Percentiles rank a stretch among this genome's conserved stretches.
Conservation (phyloP, 2,888 invertebrate species). For the Mesoligia furuncula region DNA sequence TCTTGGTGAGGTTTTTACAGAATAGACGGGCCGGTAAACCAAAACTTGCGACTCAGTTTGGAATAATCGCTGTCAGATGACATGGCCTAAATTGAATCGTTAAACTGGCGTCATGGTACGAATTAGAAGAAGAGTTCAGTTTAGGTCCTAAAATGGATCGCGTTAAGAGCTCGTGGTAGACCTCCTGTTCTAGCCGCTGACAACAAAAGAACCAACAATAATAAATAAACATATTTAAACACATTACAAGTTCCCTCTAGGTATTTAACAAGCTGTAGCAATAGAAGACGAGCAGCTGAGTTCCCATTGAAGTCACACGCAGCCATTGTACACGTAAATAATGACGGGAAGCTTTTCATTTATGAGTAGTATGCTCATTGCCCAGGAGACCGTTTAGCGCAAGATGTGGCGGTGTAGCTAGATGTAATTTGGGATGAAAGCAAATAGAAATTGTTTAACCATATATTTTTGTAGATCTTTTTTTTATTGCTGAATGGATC, state of each 20-base stretch:
- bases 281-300: constrained; percentile 20
- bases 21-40: no score
- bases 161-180: no score
- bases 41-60: no score
- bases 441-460: neutral
- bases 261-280: constrained; percentile 24
- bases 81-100: no score
- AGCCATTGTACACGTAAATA: constrained; percentile 39
- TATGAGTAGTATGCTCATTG: constrained; percentile 32
- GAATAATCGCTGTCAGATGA: no score
- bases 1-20: no score
- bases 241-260: neutral
- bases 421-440: neutral
- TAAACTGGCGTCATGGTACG: no score
- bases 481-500: no score
- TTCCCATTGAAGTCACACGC: constrained; percentile 57
- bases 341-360: constrained; percentile 47
- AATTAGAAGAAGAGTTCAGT: no score
- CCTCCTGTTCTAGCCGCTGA: neutral
- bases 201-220: neutral
- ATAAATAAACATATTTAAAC: neutral
- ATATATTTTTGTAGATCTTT: no score
- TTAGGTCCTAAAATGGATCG: no score
- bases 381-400: constrained; percentile 5
- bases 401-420: neutral